phyloP scores from a whole-genome alignment of 2,888 invertebrate genomes.

The Nemotelus pantherinus region DNA sequence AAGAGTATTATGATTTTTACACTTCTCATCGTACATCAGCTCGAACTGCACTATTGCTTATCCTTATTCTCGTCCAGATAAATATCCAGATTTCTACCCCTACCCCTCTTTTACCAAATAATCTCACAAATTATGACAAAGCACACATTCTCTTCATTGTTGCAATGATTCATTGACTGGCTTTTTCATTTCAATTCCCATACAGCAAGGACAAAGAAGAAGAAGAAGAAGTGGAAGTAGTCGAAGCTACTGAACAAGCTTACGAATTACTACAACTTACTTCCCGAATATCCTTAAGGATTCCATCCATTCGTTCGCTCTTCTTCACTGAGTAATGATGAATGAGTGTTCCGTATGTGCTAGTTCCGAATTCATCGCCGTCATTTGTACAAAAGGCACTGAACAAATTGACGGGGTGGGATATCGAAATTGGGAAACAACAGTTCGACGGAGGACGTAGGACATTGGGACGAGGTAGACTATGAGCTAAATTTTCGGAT shows the following conservation, averaged over 20 bases:
- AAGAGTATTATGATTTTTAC: too few relatives aligned
- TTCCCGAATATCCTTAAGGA: too few relatives aligned
- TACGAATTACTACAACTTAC: too few relatives aligned
- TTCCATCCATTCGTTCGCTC: too few relatives aligned
- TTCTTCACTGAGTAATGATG: conserved; percentile 2
- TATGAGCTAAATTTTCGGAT: not conserved
- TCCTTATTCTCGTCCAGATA: not conserved
- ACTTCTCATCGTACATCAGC: not conserved
- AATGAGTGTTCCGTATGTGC: conserved; percentile 15
- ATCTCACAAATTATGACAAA: not conserved
- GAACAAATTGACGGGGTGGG: not conserved
- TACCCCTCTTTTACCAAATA: not conserved
- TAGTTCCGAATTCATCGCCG: conserved; percentile 4
- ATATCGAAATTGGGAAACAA: not conserved
- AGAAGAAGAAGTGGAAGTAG: too few relatives aligned
- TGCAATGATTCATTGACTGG: not conserved
- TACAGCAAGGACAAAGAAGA: too few relatives aligned
- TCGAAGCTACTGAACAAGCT: too few relatives aligned
- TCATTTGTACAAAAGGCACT: not conserved
- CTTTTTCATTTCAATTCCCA: not conserved
- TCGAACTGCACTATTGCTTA: not conserved
- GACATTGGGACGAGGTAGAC: not conserved
- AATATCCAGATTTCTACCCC: not conserved
- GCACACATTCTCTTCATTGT: not conserved
- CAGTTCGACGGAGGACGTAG: not conserved